Evolutionary conservation across 2,888 invertebrate genomes (phyloP).

Genomic region (Erpobdella octoculata): DNA sequence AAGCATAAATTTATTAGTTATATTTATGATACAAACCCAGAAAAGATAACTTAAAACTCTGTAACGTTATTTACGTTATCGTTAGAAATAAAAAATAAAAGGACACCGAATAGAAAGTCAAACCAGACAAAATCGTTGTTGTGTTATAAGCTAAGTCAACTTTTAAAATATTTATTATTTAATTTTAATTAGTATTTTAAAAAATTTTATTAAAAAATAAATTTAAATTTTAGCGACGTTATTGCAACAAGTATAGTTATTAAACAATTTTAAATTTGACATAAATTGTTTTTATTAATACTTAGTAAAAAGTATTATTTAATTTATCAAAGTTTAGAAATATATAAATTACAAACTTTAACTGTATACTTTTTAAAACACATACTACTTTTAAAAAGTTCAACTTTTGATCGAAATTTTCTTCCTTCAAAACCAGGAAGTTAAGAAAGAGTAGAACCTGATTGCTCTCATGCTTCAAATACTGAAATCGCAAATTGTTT

Average conservation of each 20-base stretch:
- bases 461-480: too few relatives aligned
- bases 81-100: too few relatives aligned
- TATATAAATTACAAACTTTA: not conserved
- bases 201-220: not conserved
- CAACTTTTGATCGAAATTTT: not conserved
- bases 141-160: not conserved
- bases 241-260: too few relatives aligned
- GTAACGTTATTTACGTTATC: not conserved
- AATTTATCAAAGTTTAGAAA: not conserved
- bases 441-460: too few relatives aligned
- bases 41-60: not conserved
- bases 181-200: not conserved
- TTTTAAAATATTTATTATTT: conserved; percentile 5
- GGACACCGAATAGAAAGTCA: too few relatives aligned
- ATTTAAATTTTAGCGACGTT: not conserved
- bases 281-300: not conserved
- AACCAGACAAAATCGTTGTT: too few relatives aligned
- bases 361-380: not conserved
- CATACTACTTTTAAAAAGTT: not conserved
- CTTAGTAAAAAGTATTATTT: not conserved
- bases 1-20: not conserved
- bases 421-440: conserved; percentile 21
- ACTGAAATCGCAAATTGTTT: not conserved
- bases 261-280: not conserved
- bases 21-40: not conserved